Conservation (phyloP, 1,140 invertebrate species). For the Pseudomyrmex cubaensis region DNA sequence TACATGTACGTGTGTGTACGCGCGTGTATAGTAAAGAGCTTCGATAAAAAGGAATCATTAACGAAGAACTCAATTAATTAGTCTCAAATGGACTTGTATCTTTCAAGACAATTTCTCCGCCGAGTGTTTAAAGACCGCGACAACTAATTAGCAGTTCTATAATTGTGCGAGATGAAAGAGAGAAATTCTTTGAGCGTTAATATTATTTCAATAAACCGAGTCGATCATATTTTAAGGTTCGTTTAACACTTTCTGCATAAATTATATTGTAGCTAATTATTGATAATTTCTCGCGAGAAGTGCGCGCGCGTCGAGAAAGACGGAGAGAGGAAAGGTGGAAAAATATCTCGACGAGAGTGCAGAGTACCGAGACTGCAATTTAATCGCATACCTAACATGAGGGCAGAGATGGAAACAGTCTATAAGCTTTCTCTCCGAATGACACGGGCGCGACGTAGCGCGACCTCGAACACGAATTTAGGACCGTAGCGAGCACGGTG, state of each 20-base stretch:
- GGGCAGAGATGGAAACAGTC: slow-evolving; percentile 8
- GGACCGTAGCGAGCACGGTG: background rate
- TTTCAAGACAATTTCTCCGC: background rate
- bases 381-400: background rate
- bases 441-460: slow-evolving; percentile 32
- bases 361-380: no score
- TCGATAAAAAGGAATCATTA: slow-evolving; percentile 1
- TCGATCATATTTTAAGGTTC: background rate
- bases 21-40: background rate
- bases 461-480: slow-evolving; percentile 51
- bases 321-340: no score
- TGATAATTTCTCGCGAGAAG: no score
- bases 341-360: background rate
- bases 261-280: background rate
- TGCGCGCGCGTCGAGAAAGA: no score
- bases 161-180: slow-evolving; percentile 13
- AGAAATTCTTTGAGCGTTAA: background rate
- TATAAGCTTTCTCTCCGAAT: background rate
- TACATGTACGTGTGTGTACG: no score
- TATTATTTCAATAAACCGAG: slow-evolving; percentile 13
- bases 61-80: slow-evolving; percentile 5
- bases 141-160: background rate
- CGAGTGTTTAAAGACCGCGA: background rate
- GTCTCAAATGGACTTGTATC: slow-evolving; percentile 11
- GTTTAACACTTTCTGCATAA: background rate